Conservation (phyloP, 2,888 invertebrate species). For the Drosophila subquinaria region DNA sequence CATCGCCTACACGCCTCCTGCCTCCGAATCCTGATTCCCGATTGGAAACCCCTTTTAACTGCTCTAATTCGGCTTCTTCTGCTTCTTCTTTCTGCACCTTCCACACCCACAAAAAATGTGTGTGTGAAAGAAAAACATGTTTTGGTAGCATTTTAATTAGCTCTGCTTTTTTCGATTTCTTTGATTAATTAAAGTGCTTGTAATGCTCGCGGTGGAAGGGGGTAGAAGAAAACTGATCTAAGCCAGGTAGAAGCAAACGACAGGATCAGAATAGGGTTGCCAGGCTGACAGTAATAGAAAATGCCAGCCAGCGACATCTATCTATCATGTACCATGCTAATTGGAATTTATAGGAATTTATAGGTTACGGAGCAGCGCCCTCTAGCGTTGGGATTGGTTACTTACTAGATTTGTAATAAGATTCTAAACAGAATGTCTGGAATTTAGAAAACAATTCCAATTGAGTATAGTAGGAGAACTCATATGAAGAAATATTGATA, state of each 20-base stretch:
- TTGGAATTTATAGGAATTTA: constrained; percentile 33
- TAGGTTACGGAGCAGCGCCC: constrained; percentile 37
- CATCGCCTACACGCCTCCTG: constrained; percentile 80
- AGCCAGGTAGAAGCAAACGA: constrained; percentile 22
- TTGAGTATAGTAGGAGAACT: not conserved
- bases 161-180: constrained; percentile 38
- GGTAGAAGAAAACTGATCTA: not conserved
- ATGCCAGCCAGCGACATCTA: constrained; percentile 55
- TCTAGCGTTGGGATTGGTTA: constrained; percentile 30
- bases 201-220: constrained; percentile 47
- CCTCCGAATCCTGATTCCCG: not conserved
- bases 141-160: constrained; percentile 80
- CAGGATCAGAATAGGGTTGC: constrained; percentile 22
- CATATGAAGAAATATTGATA: not conserved
- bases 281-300: constrained; percentile 21
- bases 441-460: not conserved
- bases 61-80: constrained; percentile 8
- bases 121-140: constrained; percentile 38
- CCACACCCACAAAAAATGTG: constrained; percentile 35
- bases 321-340: constrained; percentile 10
- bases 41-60: constrained; percentile 35
- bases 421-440: not conserved
- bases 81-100: constrained; percentile 21
- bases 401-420: not conserved
- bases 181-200: constrained; percentile 78